These are phyloP conservation scores for Silurus aristotelis DNA, from an alignment of 2,797 vertebrate species.

Conservation along the genomic window DNA sequence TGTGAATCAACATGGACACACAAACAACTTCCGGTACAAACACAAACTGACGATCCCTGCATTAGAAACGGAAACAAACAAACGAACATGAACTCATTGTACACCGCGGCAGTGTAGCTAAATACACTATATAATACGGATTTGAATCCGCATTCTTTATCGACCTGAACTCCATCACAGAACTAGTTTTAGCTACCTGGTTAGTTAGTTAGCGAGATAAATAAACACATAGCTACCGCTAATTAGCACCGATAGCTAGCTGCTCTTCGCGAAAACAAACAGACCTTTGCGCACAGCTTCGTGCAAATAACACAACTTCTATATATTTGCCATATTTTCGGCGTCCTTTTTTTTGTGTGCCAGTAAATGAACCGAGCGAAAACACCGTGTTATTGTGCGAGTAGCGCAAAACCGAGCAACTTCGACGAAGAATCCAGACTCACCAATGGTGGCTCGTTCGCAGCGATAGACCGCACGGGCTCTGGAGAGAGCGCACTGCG, in stretches of 20 bases:
- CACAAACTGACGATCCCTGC: background rate
- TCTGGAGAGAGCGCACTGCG: constrained; percentile 61
- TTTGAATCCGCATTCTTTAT: background rate
- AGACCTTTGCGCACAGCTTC: background rate
- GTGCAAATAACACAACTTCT: no score
- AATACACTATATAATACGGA: background rate
- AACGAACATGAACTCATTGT: background rate
- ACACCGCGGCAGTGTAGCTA: background rate
- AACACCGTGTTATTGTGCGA: background rate
- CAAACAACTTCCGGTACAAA: background rate
- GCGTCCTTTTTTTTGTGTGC: background rate
- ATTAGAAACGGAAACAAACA: background rate
- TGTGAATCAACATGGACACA: background rate
- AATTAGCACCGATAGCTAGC: background rate
- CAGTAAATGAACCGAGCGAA: no score
- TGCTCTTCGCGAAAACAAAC: background rate
- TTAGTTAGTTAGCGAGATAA: background rate
- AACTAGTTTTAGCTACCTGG: no score
- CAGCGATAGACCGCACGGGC: constrained; percentile 59
- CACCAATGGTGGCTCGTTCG: constrained; percentile 73
- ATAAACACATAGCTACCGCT: background rate
- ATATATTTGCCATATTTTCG: background rate
- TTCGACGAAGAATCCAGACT: constrained; percentile 68
- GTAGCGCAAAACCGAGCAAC: constrained; percentile 30
- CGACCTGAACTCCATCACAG: no score